A percentile compares a stretch with the other conserved stretches of the same genome.
Conservation (phyloP, 1,140 invertebrate species). For the Bathynomus jamesi region DNA sequence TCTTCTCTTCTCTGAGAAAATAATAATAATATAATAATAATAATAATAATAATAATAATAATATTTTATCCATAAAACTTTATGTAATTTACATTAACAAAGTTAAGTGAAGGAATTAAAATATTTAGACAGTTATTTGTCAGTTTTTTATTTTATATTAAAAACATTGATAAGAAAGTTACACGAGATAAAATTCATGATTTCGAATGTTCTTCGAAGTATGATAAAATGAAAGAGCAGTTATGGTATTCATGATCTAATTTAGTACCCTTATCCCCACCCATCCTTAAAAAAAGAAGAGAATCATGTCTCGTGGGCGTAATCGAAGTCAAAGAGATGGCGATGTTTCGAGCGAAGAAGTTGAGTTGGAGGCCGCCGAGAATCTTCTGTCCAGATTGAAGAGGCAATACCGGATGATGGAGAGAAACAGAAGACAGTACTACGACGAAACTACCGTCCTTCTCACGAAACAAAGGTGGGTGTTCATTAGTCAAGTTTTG, state of each 20-base stretch:
- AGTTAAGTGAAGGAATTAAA: neutral
- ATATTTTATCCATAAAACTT: neutral
- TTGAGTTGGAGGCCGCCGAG: constrained; percentile 29
- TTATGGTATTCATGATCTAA: too few species aligned
- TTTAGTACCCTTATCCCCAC: too few species aligned
- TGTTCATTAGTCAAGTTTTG: neutral
- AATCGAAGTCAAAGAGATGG: constrained; percentile 5
- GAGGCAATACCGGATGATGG: constrained; percentile 32
- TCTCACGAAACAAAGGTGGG: constrained; percentile 26
- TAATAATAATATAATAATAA: neutral
- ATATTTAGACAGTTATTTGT: neutral
- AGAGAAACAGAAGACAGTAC: constrained; percentile 31
- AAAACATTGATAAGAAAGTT: neutral
- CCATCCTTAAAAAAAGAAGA: neutral
- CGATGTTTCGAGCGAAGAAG: constrained; percentile 7
- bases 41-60: neutral
- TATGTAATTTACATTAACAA: neutral
- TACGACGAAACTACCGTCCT: constrained; percentile 26
- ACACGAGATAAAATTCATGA: neutral
- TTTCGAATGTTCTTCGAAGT: too few species aligned
- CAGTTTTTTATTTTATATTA: neutral
- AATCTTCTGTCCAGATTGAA: constrained; percentile 19
- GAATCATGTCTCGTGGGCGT: neutral
- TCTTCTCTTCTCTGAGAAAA: too few species aligned
- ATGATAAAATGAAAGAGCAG: too few species aligned